phyloP scores from a whole-genome alignment of 2,797 vertebrate genomes.

The Girardinus metallicus region DNA sequence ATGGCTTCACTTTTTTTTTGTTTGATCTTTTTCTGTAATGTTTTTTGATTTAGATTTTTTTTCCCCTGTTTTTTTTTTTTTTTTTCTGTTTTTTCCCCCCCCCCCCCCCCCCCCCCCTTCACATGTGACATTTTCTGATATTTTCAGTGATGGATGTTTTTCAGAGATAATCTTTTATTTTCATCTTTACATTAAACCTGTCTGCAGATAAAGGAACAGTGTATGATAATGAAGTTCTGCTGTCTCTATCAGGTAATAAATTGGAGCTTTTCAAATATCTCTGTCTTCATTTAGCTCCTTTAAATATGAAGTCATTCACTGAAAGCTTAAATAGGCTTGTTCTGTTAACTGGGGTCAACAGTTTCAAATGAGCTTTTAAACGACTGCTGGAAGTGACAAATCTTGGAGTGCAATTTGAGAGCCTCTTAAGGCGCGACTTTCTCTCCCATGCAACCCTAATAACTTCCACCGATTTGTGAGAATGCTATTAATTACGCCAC shows the following conservation, averaged over 20 bases:
- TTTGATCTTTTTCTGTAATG: no score
- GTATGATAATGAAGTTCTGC: conserved; percentile 28
- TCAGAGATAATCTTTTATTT: conserved; percentile 41
- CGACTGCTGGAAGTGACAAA: conserved; percentile 71
- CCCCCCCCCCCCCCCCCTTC: not conserved
- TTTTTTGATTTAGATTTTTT: no score
- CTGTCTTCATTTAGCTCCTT: conserved; percentile 52
- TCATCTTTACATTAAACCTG: conserved; percentile 30
- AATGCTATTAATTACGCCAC: conserved; percentile 77
- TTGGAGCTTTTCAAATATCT: conserved; percentile 15
- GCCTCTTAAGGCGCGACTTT: conserved; percentile 74
- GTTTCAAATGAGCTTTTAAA: conserved; percentile 80
- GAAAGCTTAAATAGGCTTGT: conserved; percentile 70
- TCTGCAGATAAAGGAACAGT: conserved; percentile 16
- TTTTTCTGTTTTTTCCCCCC: no score
- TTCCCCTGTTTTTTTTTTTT: no score
- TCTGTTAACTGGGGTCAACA: conserved; percentile 79
- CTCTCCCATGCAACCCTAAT: conserved; percentile 62
- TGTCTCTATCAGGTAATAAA: conserved; percentile 20
- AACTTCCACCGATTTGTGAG: conserved; percentile 75
- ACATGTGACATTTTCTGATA: conserved; percentile 64
- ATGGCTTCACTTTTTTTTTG: no score
- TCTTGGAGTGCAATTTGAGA: conserved; percentile 76
- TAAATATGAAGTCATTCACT: conserved; percentile 71
- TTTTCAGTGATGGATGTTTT: conserved; percentile 55